Evolutionary conservation across 2,888 invertebrate genomes (phyloP).

Genomic region (Drosophila nigricruria): DNA sequence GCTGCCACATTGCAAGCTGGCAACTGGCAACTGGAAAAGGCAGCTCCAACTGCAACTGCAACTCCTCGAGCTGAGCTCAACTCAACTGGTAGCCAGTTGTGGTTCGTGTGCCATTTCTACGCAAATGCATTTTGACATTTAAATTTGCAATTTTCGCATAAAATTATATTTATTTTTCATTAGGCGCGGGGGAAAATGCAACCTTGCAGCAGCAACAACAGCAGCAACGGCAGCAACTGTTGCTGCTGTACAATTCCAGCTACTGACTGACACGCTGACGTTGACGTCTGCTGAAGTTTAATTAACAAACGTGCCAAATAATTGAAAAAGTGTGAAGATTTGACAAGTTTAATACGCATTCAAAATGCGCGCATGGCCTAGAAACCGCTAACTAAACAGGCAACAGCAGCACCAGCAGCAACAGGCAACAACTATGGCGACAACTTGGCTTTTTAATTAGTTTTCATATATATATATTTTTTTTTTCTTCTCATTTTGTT

Average conservation of each 20-base stretch:
- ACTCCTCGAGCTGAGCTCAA: not conserved
- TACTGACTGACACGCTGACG: constrained; percentile 63
- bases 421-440: constrained; percentile 30
- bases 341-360: constrained; percentile 84
- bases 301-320: constrained; percentile 84
- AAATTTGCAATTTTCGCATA: constrained; percentile 81
- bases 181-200: constrained; percentile 62
- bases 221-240: constrained; percentile 7
- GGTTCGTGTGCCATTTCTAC: constrained; percentile 57
- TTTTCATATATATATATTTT: constrained; percentile 27
- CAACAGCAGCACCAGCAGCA: not conserved
- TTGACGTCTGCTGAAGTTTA: constrained; percentile 80
- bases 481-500: constrained; percentile 26
- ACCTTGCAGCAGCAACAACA: constrained; percentile 50
- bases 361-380: constrained; percentile 45
- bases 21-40: constrained; percentile 11
- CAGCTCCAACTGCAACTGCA: not conserved
- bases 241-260: constrained; percentile 27
- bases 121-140: constrained; percentile 82
- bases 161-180: constrained; percentile 74
- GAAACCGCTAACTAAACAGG: constrained; percentile 18
- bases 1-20: constrained; percentile 2
- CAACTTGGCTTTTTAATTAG: constrained; percentile 69
- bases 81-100: constrained; percentile 30
- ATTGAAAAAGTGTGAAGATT: constrained; percentile 84